These are phyloP conservation scores for Micrastur ruficollis DNA, from an alignment of 2,797 vertebrate genomes.

Conservation along the genomic window DNA sequence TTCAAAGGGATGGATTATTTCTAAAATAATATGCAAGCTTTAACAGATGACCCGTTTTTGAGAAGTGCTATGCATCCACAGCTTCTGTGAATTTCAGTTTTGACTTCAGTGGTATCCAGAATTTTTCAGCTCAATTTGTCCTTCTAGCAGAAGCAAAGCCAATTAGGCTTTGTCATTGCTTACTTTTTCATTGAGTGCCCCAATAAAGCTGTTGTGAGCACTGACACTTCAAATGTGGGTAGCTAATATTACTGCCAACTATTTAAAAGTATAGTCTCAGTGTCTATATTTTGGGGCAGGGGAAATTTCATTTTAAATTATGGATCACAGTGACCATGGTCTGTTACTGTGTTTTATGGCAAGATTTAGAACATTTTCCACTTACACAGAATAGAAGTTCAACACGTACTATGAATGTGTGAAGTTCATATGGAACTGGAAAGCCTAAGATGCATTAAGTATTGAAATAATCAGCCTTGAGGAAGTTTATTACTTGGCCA, in stretches of 20 bases:
- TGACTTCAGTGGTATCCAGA: not conserved
- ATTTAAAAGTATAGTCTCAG: not conserved
- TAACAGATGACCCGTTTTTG: not conserved
- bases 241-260: not conserved
- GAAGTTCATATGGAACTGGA: not conserved
- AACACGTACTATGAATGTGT: not conserved
- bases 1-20: not conserved
- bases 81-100: not conserved
- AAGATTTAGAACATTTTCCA: not conserved
- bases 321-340: constrained; percentile 17
- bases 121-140: not conserved
- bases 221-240: not conserved
- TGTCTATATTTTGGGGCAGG: not conserved
- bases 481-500: not conserved
- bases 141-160: not conserved
- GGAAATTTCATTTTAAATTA: not conserved
- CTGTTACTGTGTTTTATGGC: not conserved
- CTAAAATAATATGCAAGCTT: not conserved
- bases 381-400: not conserved
- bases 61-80: not conserved
- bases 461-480: not conserved
- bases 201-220: not conserved
- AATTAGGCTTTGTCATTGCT: not conserved
- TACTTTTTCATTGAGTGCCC: not conserved
- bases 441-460: not conserved